Conservation (phyloP, 2,888 invertebrate genomes). For the Tetragonula carbonaria region DNA sequence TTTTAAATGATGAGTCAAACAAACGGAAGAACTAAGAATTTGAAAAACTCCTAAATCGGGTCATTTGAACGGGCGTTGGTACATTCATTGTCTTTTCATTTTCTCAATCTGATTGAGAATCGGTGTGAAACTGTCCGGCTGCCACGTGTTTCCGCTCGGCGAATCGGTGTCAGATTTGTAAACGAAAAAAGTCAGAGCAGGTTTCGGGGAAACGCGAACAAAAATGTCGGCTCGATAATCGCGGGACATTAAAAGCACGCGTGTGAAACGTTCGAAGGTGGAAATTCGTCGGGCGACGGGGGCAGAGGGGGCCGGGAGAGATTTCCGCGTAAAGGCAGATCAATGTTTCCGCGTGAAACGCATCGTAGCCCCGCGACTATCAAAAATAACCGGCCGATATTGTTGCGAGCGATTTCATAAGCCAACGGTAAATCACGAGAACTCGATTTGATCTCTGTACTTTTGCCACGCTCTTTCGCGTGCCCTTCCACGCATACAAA, state of each 20-base stretch:
- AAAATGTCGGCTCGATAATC: slow-evolving; percentile 17
- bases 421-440: slow-evolving; percentile 64
- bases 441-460: slow-evolving; percentile 64
- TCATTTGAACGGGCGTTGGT: no score
- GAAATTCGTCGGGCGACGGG: slow-evolving; percentile 35
- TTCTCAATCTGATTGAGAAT: no score
- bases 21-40: no score
- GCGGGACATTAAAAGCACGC: slow-evolving; percentile 20
- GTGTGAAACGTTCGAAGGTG: background rate
- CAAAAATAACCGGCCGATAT: slow-evolving; percentile 57
- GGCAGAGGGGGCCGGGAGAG: background rate
- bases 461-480: slow-evolving; percentile 51
- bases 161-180: background rate
- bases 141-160: background rate
- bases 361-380: background rate
- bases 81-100: no score
- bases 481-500: slow-evolving; percentile 61
- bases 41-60: no score
- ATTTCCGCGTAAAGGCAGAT: slow-evolving; percentile 42
- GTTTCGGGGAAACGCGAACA: background rate
- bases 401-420: slow-evolving; percentile 62
- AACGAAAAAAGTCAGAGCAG: background rate
- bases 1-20: no score
- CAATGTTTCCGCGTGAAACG: slow-evolving; percentile 50
- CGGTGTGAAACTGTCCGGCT: no score